phyloP scores from a whole-genome alignment of 2,888 invertebrate genomes.

The Dolichomitus sp. region DNA sequence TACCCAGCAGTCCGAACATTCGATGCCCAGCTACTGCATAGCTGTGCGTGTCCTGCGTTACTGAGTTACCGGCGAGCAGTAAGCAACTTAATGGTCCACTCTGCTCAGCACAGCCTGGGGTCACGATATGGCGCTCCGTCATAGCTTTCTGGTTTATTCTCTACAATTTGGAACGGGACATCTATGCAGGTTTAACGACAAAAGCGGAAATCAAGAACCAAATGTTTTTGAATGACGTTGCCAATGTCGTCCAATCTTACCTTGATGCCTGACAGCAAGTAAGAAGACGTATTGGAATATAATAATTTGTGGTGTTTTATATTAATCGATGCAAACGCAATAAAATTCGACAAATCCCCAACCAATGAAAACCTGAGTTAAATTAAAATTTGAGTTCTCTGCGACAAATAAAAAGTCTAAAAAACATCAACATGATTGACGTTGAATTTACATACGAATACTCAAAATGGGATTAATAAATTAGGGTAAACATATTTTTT shows the following conservation, averaged over 20 bases:
- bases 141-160: neutral
- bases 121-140: neutral
- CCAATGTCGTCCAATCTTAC: neutral
- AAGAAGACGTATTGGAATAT: no score
- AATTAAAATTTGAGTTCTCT: no score
- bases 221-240: neutral
- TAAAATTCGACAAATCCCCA: no score
- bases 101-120: neutral
- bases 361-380: no score
- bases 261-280: neutral
- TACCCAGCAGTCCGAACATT: conserved; percentile 72
- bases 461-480: no score
- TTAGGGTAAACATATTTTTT: no score
- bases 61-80: conserved; percentile 75
- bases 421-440: no score
- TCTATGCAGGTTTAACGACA: neutral
- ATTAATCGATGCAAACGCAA: no score
- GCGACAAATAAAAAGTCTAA: no score
- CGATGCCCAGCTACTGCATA: neutral
- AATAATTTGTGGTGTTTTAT: no score
- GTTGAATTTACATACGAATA: no score
- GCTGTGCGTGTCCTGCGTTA: conserved; percentile 71
- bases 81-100: conserved; percentile 15
- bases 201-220: neutral
- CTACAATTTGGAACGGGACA: neutral